These are phyloP conservation scores for Drosophila phalerata DNA, from an alignment of 2,888 invertebrate species.

Conservation along the genomic window DNA sequence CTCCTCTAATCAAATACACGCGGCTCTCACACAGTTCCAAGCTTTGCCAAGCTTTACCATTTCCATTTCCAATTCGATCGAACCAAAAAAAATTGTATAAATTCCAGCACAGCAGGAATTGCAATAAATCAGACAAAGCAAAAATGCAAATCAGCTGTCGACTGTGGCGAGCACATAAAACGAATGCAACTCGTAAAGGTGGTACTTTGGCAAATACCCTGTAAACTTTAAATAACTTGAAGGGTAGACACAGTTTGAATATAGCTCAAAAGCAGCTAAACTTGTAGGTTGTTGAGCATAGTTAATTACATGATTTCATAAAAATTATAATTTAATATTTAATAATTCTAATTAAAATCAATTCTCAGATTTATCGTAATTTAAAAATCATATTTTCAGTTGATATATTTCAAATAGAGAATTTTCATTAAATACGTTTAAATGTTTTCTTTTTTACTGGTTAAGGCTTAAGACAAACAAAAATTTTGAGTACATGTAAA, in stretches of 20 bases:
- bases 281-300: too few species aligned
- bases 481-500: too few species aligned
- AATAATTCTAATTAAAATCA: too few species aligned
- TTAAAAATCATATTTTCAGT: too few species aligned
- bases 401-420: too few species aligned
- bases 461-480: too few species aligned
- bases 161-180: conserved; percentile 24
- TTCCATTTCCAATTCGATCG: conserved; percentile 38
- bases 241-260: background rate
- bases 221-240: background rate
- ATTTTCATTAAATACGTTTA: too few species aligned
- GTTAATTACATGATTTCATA: too few species aligned
- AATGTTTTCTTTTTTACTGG: too few species aligned
- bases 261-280: background rate
- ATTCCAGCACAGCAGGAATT: conserved; percentile 59
- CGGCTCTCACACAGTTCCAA: conserved; percentile 11
- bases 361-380: too few species aligned
- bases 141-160: conserved; percentile 66
- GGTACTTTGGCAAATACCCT: conserved; percentile 28
- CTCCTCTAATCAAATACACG: conserved; percentile 54
- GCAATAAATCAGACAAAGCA: conserved; percentile 71
- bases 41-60: conserved; percentile 1
- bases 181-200: conserved; percentile 40
- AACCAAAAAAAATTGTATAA: conserved; percentile 41
- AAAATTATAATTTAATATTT: too few species aligned